Evolutionary conservation across 2,113 vertebrate species (phyloP).

Genomic region (Brachyhypopomus occidentalis): DNA sequence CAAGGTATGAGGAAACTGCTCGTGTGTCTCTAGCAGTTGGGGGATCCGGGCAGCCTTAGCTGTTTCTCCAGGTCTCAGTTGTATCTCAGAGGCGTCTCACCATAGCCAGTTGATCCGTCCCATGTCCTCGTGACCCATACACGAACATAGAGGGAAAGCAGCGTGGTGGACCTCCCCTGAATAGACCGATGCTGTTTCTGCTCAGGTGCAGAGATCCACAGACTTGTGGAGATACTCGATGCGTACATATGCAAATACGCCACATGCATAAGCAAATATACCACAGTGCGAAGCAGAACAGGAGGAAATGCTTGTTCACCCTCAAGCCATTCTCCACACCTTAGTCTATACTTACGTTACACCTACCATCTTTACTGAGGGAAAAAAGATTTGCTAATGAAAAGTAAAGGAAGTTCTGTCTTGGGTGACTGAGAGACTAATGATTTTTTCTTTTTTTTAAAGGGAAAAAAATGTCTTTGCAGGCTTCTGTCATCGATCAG

Average conservation of each 20-base stretch:
- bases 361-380: constrained; percentile 61
- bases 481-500: constrained; percentile 77
- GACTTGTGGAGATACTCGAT: constrained; percentile 60
- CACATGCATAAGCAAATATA: constrained; percentile 43
- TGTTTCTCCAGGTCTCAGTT: constrained; percentile 77
- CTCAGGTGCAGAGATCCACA: constrained; percentile 61
- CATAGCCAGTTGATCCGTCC: constrained; percentile 59
- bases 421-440: constrained; percentile 61
- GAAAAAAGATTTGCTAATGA: constrained; percentile 53
- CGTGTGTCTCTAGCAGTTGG: constrained; percentile 74
- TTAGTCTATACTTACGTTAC: constrained; percentile 53
- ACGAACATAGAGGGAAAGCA: constrained; percentile 67
- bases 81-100: constrained; percentile 77
- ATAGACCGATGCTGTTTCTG: constrained; percentile 58
- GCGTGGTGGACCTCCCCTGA: constrained; percentile 61
- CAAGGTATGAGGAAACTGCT: constrained; percentile 79
- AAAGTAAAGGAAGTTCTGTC: constrained; percentile 67
- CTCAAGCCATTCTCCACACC: constrained; percentile 66
- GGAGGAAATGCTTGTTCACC: constrained; percentile 59
- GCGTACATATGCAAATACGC: constrained; percentile 58
- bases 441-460: constrained; percentile 59
- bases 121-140: constrained; percentile 65
- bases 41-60: constrained; percentile 74
- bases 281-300: constrained; percentile 55
- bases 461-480: constrained; percentile 70